Evolutionary conservation across 2,888 invertebrate genomes (phyloP), one percentile per base, ranked within the genome.

Genomic region (Cyrtodaria siliqua): DNA sequence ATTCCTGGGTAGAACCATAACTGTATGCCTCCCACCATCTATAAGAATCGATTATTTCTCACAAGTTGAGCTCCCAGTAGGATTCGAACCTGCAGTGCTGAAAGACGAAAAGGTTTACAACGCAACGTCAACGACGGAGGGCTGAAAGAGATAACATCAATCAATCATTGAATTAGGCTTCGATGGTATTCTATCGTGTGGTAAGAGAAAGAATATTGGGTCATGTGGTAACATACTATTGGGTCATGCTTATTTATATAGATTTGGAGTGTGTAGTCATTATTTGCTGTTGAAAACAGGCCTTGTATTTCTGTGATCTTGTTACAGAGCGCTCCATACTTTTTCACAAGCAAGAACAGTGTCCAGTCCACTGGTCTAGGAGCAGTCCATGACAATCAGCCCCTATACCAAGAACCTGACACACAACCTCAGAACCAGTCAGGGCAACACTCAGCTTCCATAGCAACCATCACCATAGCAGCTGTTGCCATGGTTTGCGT

Each of bases 281-380:
- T n/a, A n/a, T n/a, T n/a, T n/a, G n/a, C n/a, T n/a, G n/a, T n/a
- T n/a, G n/a, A n/a, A n/a, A n/a, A n/a, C n/a, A n/a, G n/a, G n/a
- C n/a, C n/a, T n/a, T n/a, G n/a, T n/a, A n/a, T n/a, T n/a, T n/a
- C n/a, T n/a, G n/a, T n/a, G n/a, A n/a, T n/a, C n/a, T n/a, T n/a
- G n/a, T n/a, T n/a, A 18, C 64, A 84, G 84, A 47, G 69, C 3
- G 61, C 62, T n/a, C 80, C 80, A 16, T 84, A 68, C 50, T 82
- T 84, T 40, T 77, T 69, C 62, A 84, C 84, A 2, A 61, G 67
- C 40, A 76, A 77, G 61, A 84, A 84, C 61, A 82, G 80, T 44
- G 40, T 26, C 29, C 24, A 38, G 24, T 33, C 50, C 24, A n/a
- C 52, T 40, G 26, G 40, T 12, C 6, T 4, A 50, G 53, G 42